phyloP scores from a whole-genome alignment of 2,888 invertebrate species.

The Calameuta filiformis region DNA sequence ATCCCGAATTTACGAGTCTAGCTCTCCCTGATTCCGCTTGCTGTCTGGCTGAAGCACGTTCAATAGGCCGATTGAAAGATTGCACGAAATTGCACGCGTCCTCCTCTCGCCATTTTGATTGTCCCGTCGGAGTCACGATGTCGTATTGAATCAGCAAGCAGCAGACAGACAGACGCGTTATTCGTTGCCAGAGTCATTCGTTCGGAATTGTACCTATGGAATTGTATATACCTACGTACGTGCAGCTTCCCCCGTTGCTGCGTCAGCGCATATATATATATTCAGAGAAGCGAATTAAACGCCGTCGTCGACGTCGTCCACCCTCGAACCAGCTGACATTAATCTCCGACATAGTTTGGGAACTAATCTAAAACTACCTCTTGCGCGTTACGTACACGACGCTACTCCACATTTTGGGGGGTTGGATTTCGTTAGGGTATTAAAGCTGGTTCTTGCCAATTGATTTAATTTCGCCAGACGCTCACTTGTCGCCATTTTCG shows the following conservation, averaged over 20 bases:
- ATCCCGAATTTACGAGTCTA: constrained; percentile 18
- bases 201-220: neutral
- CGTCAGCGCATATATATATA: neutral
- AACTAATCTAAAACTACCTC: constrained; percentile 33
- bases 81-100: constrained; percentile 30
- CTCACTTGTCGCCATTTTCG: neutral
- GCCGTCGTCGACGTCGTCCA: constrained; percentile 3
- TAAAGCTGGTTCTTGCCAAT: neutral
- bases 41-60: neutral
- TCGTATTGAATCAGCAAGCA: neutral
- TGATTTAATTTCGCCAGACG: neutral
- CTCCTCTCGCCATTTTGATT: neutral
- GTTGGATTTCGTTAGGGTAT: neutral
- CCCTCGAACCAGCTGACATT: constrained; percentile 25
- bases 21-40: neutral
- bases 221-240: neutral
- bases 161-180: neutral
- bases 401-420: neutral
- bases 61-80: constrained; percentile 37
- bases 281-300: neutral
- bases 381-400: neutral
- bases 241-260: neutral
- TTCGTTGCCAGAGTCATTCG: neutral
- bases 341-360: constrained; percentile 30
- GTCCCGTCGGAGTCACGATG: neutral